Evolutionary conservation across 1,140 invertebrate species (phyloP).

Genomic region (Hycleus phaleratus): DNA sequence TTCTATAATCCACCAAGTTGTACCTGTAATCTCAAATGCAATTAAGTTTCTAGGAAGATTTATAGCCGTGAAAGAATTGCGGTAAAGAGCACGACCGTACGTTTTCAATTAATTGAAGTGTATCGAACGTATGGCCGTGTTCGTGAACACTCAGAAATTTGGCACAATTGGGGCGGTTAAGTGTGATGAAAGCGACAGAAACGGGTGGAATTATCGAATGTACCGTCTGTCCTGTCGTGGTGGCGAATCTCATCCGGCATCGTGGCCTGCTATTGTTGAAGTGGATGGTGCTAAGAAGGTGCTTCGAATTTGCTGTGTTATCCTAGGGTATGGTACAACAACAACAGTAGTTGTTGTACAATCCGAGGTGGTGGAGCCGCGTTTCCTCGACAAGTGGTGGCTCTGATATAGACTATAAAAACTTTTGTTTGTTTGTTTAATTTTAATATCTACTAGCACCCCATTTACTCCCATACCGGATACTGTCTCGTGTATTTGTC

Average conservation of each 20-base stretch:
- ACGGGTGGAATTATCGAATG: not conserved
- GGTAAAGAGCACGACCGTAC: no score
- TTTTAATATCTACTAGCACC: not conserved
- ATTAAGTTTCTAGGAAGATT: no score
- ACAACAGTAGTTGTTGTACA: slow-evolving; percentile 25
- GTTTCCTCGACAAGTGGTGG: slow-evolving; percentile 20
- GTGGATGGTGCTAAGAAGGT: no score
- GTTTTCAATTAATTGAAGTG: no score
- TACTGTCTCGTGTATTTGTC: slow-evolving; percentile 65
- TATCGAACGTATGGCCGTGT: no score
- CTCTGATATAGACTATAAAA: slow-evolving; percentile 26
- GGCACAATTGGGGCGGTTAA: no score
- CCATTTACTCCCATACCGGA: slow-evolving; percentile 47
- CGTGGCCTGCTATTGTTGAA: not conserved
- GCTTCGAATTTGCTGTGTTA: slow-evolving; percentile 9
- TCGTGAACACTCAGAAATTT: no score
- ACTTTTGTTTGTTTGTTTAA: slow-evolving; percentile 5
- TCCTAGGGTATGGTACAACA: slow-evolving; percentile 10
- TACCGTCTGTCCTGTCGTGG: slow-evolving; percentile 24
- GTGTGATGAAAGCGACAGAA: no score
- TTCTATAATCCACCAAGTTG: not conserved
- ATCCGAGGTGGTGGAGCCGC: slow-evolving; percentile 26
- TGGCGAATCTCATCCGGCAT: slow-evolving; percentile 17
- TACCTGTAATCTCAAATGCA: no score
- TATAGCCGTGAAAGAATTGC: no score